These are phyloP conservation scores for human DNA, from an alignment of 2,113 vertebrate genomes.

Conservation along the genomic window DNA sequence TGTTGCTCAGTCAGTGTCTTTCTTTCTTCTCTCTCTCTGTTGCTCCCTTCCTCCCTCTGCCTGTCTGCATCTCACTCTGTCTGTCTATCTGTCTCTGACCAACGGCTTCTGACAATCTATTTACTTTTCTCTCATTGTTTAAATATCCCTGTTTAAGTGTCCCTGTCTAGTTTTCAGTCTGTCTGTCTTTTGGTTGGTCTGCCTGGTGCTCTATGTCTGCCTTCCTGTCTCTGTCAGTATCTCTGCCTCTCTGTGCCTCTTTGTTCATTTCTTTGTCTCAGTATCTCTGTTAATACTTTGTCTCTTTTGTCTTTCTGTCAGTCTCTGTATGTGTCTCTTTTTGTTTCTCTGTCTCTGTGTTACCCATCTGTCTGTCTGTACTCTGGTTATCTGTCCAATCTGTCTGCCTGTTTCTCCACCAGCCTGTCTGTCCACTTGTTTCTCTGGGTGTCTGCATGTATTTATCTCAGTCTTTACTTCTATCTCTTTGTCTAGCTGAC, in stretches of 20 bases:
- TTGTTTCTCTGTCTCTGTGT: background rate
- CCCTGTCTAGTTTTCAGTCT: background rate
- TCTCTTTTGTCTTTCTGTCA: background rate
- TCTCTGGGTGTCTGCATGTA: background rate
- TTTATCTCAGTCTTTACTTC: background rate
- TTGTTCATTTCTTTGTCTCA: constrained; percentile 7
- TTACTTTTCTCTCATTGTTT: background rate
- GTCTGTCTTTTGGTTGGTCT: background rate
- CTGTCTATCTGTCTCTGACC: background rate
- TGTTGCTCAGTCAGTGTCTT: background rate
- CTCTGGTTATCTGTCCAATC: background rate
- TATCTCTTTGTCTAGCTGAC: background rate
- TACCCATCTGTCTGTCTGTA: background rate
- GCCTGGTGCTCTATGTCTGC: background rate
- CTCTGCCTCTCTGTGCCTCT: background rate
- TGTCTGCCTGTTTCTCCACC: background rate
- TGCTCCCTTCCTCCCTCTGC: background rate
- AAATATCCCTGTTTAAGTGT: background rate
- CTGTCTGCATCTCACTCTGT: background rate
- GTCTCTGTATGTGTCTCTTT: background rate
- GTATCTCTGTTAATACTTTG: background rate
- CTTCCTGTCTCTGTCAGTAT: background rate
- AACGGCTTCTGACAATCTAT: background rate
- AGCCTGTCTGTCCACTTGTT: background rate
- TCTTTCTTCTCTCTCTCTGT: background rate